These are phyloP conservation scores for Todiramphus saurophagus DNA, from an alignment of 2,113 vertebrate species.

Conservation along the genomic window DNA sequence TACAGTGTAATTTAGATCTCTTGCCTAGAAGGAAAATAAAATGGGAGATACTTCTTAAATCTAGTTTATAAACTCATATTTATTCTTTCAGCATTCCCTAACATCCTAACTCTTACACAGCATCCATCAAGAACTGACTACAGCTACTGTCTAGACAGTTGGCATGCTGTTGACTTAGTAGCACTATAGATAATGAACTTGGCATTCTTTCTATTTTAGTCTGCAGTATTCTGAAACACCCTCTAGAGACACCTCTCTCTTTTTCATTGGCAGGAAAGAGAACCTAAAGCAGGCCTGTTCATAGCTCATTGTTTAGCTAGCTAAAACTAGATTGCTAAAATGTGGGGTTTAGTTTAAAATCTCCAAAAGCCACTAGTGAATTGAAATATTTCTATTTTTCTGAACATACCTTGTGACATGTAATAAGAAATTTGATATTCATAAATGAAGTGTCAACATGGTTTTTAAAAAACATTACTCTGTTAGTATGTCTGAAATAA, in stretches of 20 bases:
- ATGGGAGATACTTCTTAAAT: neutral
- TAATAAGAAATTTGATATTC: neutral
- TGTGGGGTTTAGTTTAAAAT: neutral
- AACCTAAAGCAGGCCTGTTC: neutral
- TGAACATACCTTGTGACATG: accelerated
- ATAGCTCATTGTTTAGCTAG: neutral
- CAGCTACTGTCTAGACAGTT: neutral
- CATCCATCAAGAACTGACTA: neutral
- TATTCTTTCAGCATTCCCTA: neutral
- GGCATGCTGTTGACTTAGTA: neutral
- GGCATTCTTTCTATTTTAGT: neutral
- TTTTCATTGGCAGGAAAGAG: neutral
- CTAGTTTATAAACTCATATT: neutral
- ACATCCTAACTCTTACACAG: neutral
- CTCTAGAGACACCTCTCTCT: neutral
- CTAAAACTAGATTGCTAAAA: neutral
- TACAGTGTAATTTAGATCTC: neutral
- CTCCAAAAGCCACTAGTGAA: neutral
- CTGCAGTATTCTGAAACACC: neutral
- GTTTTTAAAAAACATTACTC: neutral
- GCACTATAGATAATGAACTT: neutral
- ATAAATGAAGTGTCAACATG: neutral
- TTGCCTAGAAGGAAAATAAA: neutral
- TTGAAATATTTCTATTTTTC: neutral
- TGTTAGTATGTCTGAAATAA: neutral